Evolutionary conservation across 92 coral and sea anemone species (phyloP).

Genomic region (Ricordea florida): DNA sequence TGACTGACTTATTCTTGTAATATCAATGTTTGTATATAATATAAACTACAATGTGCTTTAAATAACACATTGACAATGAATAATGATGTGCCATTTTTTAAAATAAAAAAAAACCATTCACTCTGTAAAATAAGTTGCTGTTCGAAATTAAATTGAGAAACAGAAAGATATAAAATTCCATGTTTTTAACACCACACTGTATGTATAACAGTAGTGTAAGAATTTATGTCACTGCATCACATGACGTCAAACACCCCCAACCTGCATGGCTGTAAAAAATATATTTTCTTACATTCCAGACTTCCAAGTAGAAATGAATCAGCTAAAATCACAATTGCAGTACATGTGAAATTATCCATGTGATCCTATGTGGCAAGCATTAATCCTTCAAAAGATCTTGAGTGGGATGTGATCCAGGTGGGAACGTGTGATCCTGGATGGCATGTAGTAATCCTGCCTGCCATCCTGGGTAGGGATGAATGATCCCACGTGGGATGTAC

Average conservation of each 20-base stretch:
- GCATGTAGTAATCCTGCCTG: not conserved
- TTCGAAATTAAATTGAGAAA: no score
- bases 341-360: not conserved
- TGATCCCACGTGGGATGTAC: slow-evolving; percentile 20
- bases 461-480: not conserved
- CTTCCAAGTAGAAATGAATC: not conserved
- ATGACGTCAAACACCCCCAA: no score
- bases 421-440: slow-evolving; percentile 4
- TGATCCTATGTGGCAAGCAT: not conserved
- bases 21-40: not conserved
- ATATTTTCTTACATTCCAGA: no score
- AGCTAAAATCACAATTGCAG: not conserved
- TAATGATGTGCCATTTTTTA: not conserved
- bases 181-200: no score
- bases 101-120: no score
- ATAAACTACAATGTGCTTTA: not conserved
- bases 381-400: no score
- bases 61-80: not conserved
- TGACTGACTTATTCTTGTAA: no score
- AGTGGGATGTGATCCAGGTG: not conserved
- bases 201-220: no score
- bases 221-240: no score
- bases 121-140: no score
- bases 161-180: no score
- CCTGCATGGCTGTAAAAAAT: no score